These are phyloP conservation scores for Sphaeramia orbicularis DNA, from an alignment of 2,797 vertebrate genomes.

Conservation along the genomic window DNA sequence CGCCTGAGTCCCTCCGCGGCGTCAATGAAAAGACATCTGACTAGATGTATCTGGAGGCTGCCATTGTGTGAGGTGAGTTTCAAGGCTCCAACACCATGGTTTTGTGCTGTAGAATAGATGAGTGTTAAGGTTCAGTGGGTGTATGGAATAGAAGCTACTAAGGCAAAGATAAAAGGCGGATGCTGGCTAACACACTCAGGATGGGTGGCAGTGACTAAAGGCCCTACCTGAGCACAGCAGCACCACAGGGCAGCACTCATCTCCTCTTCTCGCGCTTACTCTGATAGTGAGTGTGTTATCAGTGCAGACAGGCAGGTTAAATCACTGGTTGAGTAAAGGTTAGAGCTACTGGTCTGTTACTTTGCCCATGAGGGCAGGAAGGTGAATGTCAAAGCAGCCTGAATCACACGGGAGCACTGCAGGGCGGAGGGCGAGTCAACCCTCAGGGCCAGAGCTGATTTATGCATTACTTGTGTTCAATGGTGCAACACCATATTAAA, in stretches of 20 bases:
- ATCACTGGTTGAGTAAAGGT: constrained; percentile 80
- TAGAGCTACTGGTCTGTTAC: constrained; percentile 72
- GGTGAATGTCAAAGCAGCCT: constrained; percentile 77
- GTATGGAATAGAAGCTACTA: constrained; percentile 61
- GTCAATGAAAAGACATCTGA: constrained; percentile 39
- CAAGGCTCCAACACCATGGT: constrained; percentile 56
- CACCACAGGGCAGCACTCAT: constrained; percentile 47
- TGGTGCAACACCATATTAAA: constrained; percentile 69
- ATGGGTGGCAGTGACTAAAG: constrained; percentile 68
- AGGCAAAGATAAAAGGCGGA: constrained; percentile 66
- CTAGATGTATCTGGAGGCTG: constrained; percentile 53
- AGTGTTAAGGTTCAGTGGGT: constrained; percentile 68
- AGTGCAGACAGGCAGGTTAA: constrained; percentile 74
- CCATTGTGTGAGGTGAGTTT: constrained; percentile 64
- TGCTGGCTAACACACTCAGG: constrained; percentile 38
- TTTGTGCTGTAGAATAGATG: constrained; percentile 61
- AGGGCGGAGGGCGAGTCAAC: constrained; percentile 58
- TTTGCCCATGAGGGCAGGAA: constrained; percentile 57
- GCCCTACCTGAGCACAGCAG: constrained; percentile 53
- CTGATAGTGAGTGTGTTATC: constrained; percentile 77
- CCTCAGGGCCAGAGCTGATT: constrained; percentile 59
- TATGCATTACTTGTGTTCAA: constrained; percentile 69
- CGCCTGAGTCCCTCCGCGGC: background rate
- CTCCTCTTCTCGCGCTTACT: constrained; percentile 55
- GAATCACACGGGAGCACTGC: constrained; percentile 64